Evolutionary conservation across 2,113 vertebrate species (phyloP), one percentile per base, ranked within the genome.

Genomic region (Lichenostomus cassidix): DNA sequence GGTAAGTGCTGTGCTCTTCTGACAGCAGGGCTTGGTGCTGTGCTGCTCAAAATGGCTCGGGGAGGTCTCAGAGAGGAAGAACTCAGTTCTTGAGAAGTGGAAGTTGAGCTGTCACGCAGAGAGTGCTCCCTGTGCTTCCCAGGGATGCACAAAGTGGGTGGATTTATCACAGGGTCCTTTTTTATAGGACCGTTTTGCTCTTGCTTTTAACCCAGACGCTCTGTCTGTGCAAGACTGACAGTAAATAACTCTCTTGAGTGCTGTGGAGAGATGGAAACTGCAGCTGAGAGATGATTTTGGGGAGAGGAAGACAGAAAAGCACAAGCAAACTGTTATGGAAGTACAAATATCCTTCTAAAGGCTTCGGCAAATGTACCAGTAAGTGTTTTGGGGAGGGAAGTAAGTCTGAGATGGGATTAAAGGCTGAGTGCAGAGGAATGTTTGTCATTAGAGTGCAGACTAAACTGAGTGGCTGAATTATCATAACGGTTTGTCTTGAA

Each of bases 241-340:
- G 3, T 90, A 92, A 89, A 62, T 86, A 92, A 96, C 55, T 83
- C 60, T 80, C 59, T 28, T 1, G 17, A 58, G 86, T 2, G 2
- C 88, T 71, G 90, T 67, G 92, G 76, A 71, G 83, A 83, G 71
- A 87, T 95, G 94, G 86, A 58, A 93, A 81, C 88, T 60, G 93
- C 95, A 93, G 83, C 92, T 87, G 83, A 90, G 80, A 33, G 78
- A 49, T 96, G 88, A 96, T 86, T 87, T 64, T 4, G 56, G 92
- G 90, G 49, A 93, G 89, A 95, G 52, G 88, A 96, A 94, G 86
- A 78, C 56, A 89, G 85, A 90, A 89, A 94, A 94, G 56, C 64
- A 42, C 20, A 39, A 94, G 47, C 60, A 71, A 81, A 71, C 56
- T 81, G 6, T 84, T 79, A 5, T 9, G 69, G 94, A 91, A 71